These are phyloP conservation scores for Prolemur simus DNA, from an alignment of 2,113 vertebrate species.

Conservation along the genomic window DNA sequence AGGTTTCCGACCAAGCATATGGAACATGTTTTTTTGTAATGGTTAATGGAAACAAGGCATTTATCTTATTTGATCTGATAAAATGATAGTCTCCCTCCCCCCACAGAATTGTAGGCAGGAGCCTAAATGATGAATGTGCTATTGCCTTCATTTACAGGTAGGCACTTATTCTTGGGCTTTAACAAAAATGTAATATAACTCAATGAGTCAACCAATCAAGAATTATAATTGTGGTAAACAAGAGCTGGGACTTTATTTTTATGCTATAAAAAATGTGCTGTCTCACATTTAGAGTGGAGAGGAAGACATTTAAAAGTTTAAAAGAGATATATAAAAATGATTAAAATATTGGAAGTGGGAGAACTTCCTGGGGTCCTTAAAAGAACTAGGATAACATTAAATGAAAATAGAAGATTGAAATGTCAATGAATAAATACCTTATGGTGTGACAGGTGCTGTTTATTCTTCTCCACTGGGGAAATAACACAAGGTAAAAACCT, in stretches of 20 bases:
- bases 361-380: background rate
- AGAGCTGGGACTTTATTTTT: background rate
- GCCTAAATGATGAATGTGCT: background rate
- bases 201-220: background rate
- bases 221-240: background rate
- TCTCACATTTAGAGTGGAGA: background rate
- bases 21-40: conserved; percentile 12
- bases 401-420: background rate
- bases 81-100: background rate
- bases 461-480: background rate
- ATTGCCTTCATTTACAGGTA: background rate
- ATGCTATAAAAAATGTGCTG: background rate
- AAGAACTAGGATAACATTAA: background rate
- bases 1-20: background rate
- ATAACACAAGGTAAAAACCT: background rate
- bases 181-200: background rate
- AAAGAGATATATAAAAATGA: background rate
- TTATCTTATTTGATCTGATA: background rate
- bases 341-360: background rate
- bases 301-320: background rate
- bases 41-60: background rate
- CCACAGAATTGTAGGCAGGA: background rate
- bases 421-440: background rate
- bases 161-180: background rate
- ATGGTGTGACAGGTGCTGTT: background rate